phyloP scores from a whole-genome alignment of 2,113 vertebrate species.

The Morone chrysops region DNA sequence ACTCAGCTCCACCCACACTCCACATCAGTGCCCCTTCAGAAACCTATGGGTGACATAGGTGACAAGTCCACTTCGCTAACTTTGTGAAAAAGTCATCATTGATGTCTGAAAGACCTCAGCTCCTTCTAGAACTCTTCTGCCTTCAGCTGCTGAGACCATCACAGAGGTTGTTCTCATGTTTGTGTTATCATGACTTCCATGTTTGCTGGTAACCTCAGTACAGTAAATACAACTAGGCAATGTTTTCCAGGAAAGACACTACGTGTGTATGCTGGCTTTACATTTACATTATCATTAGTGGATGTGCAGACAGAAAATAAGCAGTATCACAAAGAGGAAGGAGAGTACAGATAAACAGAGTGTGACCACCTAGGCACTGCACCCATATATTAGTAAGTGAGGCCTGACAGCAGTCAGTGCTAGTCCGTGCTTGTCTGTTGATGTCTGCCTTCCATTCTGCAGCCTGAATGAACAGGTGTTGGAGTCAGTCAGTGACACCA shows the following conservation, averaged over 20 bases:
- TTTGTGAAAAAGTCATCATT: neutral
- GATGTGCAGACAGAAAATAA: conserved; percentile 48
- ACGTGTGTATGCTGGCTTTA: conserved; percentile 11
- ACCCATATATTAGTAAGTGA: conserved; percentile 36
- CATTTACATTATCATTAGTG: conserved; percentile 39
- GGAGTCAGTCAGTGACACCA: conserved; percentile 43
- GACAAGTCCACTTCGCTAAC: neutral
- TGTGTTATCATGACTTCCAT: neutral
- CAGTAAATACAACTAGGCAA: neutral
- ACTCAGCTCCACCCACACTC: too few relatives aligned
- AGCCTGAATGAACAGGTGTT: conserved; percentile 66
- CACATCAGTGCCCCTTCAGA: too few relatives aligned
- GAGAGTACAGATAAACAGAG: conserved; percentile 26
- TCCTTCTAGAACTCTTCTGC: neutral
- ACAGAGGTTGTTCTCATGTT: neutral
- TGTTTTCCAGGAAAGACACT: conserved; percentile 33
- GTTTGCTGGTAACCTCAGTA: conserved; percentile 3
- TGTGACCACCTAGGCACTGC: conserved; percentile 28
- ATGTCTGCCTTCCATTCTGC: conserved; percentile 42
- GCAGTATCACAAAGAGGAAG: conserved; percentile 43
- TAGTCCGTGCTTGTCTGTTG: conserved; percentile 57
- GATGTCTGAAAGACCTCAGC: neutral
- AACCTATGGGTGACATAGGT: too few relatives aligned
- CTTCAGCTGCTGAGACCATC: neutral
- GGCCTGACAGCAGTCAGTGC: conserved; percentile 31